These are phyloP conservation scores for Tribolium castaneum DNA, from an alignment of 1,140 invertebrate genomes.

Conservation along the genomic window DNA sequence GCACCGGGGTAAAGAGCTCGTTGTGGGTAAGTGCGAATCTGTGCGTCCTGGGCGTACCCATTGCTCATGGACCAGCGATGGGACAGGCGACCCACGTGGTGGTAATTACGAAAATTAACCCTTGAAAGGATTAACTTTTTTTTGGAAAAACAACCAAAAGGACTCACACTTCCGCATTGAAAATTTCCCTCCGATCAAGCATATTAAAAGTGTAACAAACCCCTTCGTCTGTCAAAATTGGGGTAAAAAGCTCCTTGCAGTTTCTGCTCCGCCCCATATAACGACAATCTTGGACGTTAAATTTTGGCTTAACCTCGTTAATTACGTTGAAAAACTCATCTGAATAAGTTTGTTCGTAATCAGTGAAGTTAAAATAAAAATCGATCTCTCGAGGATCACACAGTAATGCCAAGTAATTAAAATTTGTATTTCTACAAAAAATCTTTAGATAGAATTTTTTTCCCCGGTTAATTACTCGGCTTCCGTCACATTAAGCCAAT, in stretches of 20 bases:
- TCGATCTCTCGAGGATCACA: background rate
- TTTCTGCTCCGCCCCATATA: background rate
- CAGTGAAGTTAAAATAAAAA: background rate
- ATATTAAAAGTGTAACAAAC: conserved; percentile 48
- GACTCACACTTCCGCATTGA: conserved; percentile 42
- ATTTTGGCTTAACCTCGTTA: background rate
- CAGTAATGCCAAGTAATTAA: conserved; percentile 13
- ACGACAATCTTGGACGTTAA: background rate
- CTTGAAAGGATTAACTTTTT: background rate
- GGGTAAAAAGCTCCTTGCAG: conserved; percentile 40
- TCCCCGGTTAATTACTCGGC: conserved; percentile 41
- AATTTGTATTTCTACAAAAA: background rate
- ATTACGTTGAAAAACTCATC: conserved; percentile 21
- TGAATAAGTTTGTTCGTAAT: background rate
- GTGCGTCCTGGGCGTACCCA: background rate
- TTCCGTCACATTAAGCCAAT: conserved; percentile 4
- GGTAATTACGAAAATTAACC: background rate
- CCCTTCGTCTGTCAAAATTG: conserved; percentile 46
- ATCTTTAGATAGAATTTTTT: background rate
- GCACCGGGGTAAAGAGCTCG: conserved; percentile 15
- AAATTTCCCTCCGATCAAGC: conserved; percentile 42
- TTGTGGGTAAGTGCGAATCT: background rate
- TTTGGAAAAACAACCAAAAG: background rate
- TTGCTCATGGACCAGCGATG: background rate
- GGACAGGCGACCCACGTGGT: background rate